These are phyloP conservation scores for Ladona fulva DNA, from an alignment of 1,140 invertebrate species.

Conservation along the genomic window DNA sequence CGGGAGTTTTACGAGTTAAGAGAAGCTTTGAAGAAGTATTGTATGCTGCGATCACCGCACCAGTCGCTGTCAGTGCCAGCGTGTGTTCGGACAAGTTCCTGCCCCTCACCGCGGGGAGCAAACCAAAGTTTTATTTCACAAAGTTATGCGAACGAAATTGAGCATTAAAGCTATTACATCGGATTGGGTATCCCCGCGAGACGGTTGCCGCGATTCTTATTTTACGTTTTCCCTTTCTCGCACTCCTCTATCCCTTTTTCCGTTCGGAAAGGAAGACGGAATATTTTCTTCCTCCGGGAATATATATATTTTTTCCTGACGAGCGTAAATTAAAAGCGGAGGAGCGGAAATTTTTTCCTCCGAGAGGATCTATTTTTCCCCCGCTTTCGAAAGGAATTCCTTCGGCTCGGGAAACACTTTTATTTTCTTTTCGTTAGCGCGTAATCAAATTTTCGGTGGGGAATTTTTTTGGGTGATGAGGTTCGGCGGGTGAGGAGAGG, in stretches of 20 bases:
- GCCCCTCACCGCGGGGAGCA: background rate
- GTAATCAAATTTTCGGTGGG: background rate
- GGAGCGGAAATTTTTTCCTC: background rate
- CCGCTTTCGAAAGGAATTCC: background rate
- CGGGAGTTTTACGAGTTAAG: background rate
- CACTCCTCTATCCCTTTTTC: background rate
- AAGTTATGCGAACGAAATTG: conserved; percentile 5
- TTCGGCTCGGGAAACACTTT: background rate
- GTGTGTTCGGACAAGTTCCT: background rate
- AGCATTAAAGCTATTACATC: conserved; percentile 10
- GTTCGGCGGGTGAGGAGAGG: background rate
- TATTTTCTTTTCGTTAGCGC: background rate
- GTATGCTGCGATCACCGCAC: background rate
- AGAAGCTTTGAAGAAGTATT: background rate
- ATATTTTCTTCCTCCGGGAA: too few species aligned
- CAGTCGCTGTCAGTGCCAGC: background rate
- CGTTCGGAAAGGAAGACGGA: too few species aligned
- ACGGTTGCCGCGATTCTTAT: background rate
- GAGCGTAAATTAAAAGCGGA: background rate
- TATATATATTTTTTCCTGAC: background rate
- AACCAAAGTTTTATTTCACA: background rate
- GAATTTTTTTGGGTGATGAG: background rate
- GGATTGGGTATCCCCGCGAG: background rate
- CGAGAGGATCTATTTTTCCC: background rate
- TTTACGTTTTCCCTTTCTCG: background rate